A percentile compares a stretch with the other conserved stretches of the same genome.
Evolutionary conservation across 2,113 vertebrate genomes (phyloP).

Genomic region (Cardinalis cardinalis): DNA sequence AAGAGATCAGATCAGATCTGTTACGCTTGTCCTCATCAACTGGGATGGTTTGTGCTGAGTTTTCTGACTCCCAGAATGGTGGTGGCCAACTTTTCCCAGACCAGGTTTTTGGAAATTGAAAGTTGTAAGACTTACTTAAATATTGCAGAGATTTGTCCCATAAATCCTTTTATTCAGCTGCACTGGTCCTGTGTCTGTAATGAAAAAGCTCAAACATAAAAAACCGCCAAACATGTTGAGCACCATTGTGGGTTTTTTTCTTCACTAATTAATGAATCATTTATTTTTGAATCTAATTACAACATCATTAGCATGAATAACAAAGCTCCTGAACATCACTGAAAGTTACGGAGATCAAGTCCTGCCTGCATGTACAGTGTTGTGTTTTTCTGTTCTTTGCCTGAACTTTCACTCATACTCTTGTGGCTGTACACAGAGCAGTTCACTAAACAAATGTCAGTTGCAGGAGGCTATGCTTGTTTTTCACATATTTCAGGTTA

Average conservation of each 20-base stretch:
- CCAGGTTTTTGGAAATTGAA: background rate
- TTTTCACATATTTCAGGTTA: constrained; percentile 2
- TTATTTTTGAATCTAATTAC: background rate
- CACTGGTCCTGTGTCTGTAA: background rate
- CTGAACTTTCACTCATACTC: background rate
- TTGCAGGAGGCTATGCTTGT: background rate
- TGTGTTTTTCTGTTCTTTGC: background rate
- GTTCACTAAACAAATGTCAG: background rate
- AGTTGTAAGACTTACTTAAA: background rate
- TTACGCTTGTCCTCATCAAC: fast-evolving
- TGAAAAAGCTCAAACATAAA: background rate
- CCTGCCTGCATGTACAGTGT: background rate
- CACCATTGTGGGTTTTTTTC: background rate
- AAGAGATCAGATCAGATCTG: background rate
- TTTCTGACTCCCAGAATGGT: background rate
- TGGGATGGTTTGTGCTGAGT: background rate
- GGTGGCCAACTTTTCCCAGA: background rate
- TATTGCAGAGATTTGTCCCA: background rate
- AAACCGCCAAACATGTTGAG: background rate
- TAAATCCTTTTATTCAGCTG: background rate
- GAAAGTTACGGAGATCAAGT: background rate
- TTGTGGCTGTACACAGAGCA: background rate
- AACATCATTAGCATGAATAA: background rate
- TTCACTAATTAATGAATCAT: background rate
- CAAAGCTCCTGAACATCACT: background rate